A percentile compares a stretch with the other conserved stretches of the same genome.
Conservation (phyloP, 2,113 vertebrate species). For the Melanotaenia duboulayi region DNA sequence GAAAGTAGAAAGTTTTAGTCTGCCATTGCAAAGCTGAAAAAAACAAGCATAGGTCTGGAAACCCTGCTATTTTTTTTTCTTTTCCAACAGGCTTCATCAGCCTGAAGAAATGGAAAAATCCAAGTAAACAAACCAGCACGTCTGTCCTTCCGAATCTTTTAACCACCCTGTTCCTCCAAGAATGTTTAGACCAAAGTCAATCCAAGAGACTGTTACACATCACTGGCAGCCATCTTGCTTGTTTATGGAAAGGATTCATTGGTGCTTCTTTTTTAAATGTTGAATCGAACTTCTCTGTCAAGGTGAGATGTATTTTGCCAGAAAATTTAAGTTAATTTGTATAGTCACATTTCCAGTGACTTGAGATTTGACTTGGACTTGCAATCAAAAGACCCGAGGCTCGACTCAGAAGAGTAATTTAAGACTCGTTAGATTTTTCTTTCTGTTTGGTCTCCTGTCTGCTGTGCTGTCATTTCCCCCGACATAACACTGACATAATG, state of each 20-base stretch:
- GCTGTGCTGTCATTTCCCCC: no score
- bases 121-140: neutral
- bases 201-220: neutral
- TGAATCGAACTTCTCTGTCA: neutral
- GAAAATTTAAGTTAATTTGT: neutral
- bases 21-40: slow-evolving; percentile 43
- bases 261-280: neutral
- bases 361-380: no score
- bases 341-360: no score
- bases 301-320: neutral
- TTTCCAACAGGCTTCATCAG: neutral
- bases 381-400: no score
- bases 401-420: no score
- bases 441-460: no score
- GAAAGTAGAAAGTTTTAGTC: neutral
- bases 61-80: neutral
- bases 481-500: no score
- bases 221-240: no score
- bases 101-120: neutral
- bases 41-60: slow-evolving; percentile 19
- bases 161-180: neutral
- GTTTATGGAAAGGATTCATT: neutral
- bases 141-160: neutral
- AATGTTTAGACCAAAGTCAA: neutral
- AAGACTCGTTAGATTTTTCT: no score